phyloP scores from a whole-genome alignment of 2,113 vertebrate species.

The Peucedramus taeniatus region DNA sequence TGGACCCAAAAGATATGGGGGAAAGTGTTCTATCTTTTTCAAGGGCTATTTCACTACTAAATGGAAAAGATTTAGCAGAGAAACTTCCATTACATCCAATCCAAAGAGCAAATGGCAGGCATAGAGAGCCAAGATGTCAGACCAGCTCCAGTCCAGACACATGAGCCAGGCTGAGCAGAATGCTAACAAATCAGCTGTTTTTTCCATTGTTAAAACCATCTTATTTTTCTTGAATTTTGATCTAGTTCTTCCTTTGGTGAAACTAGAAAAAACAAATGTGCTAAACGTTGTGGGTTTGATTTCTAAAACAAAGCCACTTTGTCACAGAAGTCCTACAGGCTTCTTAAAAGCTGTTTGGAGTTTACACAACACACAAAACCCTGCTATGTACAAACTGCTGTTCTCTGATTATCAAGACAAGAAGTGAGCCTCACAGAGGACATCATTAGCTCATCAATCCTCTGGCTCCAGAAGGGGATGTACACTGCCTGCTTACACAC shows the following conservation, averaged over 20 bases:
- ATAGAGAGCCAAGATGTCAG: not conserved
- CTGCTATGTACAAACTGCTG: not conserved
- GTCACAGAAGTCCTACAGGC: not conserved
- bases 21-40: not conserved
- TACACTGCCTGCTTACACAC: not conserved
- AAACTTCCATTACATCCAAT: rapidly evolving
- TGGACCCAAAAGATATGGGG: not conserved
- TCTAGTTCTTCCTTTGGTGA: not conserved
- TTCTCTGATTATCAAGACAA: not conserved
- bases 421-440: not conserved
- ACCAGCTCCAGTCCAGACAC: not conserved
- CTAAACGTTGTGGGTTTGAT: not conserved
- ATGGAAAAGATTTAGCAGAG: not conserved
- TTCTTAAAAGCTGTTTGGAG: not conserved
- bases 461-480: not conserved
- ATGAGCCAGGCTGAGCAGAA: not conserved
- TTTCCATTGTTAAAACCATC: not conserved
- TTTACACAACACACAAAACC: not conserved
- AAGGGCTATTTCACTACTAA: not conserved
- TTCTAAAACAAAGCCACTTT: not conserved
- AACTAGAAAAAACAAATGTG: not conserved
- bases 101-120: not conserved
- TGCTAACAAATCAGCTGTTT: not conserved
- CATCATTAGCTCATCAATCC: not conserved
- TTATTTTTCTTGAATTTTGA: not conserved